Conservation (phyloP, 2,888 invertebrate species). For the Stenodema calcarata region DNA sequence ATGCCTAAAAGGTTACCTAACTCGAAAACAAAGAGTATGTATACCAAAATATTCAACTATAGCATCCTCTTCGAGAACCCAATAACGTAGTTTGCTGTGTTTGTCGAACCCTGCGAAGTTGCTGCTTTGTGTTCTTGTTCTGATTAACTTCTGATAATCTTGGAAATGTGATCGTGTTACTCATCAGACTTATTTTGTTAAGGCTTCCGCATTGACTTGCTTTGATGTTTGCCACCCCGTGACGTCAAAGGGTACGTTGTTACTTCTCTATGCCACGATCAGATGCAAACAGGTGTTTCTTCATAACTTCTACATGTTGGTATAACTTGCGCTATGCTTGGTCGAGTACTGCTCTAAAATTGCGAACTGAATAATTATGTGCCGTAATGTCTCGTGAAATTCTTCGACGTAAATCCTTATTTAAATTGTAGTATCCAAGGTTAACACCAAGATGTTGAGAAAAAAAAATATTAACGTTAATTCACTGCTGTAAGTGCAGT, state of each 20-base stretch:
- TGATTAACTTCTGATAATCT: neutral
- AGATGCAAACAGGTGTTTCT: neutral
- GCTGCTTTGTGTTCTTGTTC: neutral
- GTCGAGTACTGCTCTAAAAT: too few relatives aligned
- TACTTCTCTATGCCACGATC: neutral
- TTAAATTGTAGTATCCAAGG: too few relatives aligned
- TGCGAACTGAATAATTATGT: too few relatives aligned
- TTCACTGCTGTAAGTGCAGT: too few relatives aligned
- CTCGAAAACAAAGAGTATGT: slow-evolving; percentile 24
- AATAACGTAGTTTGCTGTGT: neutral
- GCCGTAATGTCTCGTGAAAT: too few relatives aligned
- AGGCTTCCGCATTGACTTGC: neutral
- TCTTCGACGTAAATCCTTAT: neutral
- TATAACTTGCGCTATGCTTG: neutral
- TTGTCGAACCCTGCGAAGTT: neutral
- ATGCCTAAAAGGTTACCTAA: slow-evolving; percentile 12
- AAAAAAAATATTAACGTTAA: too few relatives aligned
- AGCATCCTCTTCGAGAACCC: neutral
- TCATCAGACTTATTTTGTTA: neutral
- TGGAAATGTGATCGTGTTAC: neutral
- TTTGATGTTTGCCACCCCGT: neutral
- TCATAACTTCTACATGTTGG: neutral
- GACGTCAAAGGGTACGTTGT: neutral
- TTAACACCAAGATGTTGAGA: too few relatives aligned
- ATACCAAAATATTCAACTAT: neutral